phyloP scores from a whole-genome alignment of 2,888 invertebrate species.

The Caenorhabditis drosophilae region DNA sequence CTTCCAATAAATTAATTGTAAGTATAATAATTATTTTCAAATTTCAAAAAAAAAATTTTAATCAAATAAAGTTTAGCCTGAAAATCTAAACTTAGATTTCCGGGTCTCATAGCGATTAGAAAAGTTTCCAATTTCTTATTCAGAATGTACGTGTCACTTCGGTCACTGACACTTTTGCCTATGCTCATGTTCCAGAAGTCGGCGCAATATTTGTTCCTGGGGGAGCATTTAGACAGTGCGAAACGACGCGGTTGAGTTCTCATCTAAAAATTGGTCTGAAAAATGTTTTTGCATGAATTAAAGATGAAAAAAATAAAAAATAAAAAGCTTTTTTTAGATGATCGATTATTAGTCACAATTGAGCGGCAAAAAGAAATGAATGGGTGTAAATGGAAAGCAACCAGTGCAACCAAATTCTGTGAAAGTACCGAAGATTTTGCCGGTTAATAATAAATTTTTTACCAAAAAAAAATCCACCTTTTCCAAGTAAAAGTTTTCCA shows the following conservation, averaged over 20 bases:
- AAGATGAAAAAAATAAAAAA: neutral
- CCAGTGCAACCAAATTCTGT: slow-evolving; percentile 2
- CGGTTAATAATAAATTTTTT: neutral
- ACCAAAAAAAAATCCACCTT: no score
- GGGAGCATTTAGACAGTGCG: slow-evolving; percentile 11
- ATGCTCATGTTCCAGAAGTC: neutral
- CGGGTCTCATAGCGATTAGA: no score
- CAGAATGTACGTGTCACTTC: neutral
- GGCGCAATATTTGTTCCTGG: slow-evolving; percentile 31
- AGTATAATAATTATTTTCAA: no score
- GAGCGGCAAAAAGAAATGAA: slow-evolving; percentile 15
- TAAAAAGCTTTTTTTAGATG: neutral
- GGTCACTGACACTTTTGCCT: slow-evolving; percentile 5
- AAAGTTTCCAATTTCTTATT: no score
- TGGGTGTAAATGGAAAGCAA: slow-evolving; percentile 18
- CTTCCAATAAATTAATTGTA: no score
- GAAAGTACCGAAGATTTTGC: neutral
- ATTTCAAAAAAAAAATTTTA: no score
- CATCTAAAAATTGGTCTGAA: neutral
- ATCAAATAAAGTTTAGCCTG: no score
- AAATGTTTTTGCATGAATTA: neutral
- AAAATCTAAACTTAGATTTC: no score
- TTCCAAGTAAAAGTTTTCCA: neutral
- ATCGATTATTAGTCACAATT: slow-evolving; percentile 5
- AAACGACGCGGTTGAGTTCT: slow-evolving; percentile 2